Base-by-base conservation (phyloP, 2,797 vertebrate genomes). In the Carduelis carduelis region DNA sequence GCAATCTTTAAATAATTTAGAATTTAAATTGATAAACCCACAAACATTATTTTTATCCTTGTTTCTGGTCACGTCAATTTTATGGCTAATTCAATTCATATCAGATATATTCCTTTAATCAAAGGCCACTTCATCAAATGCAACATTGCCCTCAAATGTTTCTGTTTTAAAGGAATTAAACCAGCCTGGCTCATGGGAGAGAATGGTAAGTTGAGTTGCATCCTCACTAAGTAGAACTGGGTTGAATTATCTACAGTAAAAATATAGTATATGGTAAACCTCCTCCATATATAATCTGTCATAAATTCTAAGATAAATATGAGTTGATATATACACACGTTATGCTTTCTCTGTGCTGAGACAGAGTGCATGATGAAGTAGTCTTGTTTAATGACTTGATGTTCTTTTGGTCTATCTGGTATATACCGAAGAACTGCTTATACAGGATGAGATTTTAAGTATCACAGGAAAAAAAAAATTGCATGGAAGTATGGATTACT, bases 151-250 rank as follows among this genome's bases (percentile, higher is more conserved):
- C 30, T 94, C 12, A 13, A 49, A 28, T 64, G 55, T 63, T 96
- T 77, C 78, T 60, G 10, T 94, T 96, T 92, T 84, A 77, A 94
- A 93, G 37, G 34, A 95, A 91, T 91, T 92, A 84, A 96, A 96
- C 61, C 24, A 88, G 56, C 13, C 22, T 57, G 89, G 80, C 32
- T 83, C 44, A 83, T 22, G 49, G 22, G 75, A 89, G 59, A 91
- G 32, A 96, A 85, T 71, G 26, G 63, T 32, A 60, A 96, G 30
- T 72, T 96, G 53, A 93, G 39, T n/a, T 53, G 52, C 52, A 78
- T 56, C 90, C 71, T 87, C 44, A 46, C 44, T 26, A 91, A 95
- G 64, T 53, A 79, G 50, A 90, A 61, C 34, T 52, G 50, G 49
- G 43, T 57, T 76, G 75, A 82, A 57, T 56, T 53, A 92, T 49